Evolutionary conservation across 2,113 vertebrate genomes (phyloP), one percentile per base, ranked within the genome.

Genomic region (Oncorhynchus masou): DNA sequence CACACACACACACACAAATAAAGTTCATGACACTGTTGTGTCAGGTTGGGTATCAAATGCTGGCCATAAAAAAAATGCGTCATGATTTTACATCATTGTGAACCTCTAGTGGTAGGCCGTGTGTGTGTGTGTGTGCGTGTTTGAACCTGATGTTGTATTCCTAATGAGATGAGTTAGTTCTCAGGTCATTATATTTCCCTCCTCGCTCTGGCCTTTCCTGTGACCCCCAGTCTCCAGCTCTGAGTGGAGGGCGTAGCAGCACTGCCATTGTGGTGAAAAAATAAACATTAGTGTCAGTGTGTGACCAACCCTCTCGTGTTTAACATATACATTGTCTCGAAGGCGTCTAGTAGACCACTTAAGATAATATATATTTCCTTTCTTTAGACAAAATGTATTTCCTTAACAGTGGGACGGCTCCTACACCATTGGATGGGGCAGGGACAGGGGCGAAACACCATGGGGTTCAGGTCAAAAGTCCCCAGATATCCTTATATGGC

Each of bases 151-250:
- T 45, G 9, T 45, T 54, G 51, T 54, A 54, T 54, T 54, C 51
- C 51, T 15, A 67, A 15, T 72, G 39, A n/a, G 72, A 22, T 25
- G 11, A 25, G 15, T n/a, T 66, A 48, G 15, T n/a, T 74, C 25
- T 67, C 65, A 31, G 29, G 65, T 13, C 65, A 67, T 67, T 19
- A 31, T 7, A 13, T 3, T 12, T 67, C 27, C 25, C 27, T 29
- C 12, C 25, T 65, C 19, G 60, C 45, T 25, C n/a, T 65, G 60
- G 31, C 8, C 59, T 24, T 64, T 60, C 59, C 60, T 65, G 60
- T n/a, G 64, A 68, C 12, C 68, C 25, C 22, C 49, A n/a, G 60
- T 54, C 66, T 73, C 79, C 74, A 80, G 71, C 16, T 65, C 64
- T 68, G 31, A 80, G 75, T 76, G 27, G 5, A 67, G 65, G 27